Conservation (phyloP, 2,113 vertebrate species). For the Vireo altiloquus region DNA sequence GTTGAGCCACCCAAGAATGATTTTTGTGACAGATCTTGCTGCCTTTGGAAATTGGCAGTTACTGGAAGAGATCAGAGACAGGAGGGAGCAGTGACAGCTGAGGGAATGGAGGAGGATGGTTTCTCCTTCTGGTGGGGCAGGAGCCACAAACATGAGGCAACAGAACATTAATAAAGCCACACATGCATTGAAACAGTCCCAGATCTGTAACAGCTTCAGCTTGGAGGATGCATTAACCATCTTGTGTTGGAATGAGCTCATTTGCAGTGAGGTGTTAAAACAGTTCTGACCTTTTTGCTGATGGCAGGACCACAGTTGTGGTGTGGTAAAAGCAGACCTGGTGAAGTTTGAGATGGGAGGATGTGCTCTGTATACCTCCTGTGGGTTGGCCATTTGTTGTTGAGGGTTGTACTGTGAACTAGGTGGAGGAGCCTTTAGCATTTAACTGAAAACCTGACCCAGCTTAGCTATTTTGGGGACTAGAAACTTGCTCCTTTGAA, state of each 20-base stretch:
- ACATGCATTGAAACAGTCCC: rapidly evolving
- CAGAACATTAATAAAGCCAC: not conserved
- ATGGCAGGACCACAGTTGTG: rapidly evolving
- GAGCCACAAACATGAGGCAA: rapidly evolving
- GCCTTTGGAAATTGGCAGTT: not conserved
- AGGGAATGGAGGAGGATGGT: not conserved
- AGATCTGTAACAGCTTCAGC: too few species aligned
- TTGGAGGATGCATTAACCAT: rapidly evolving
- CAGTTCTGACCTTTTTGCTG: not conserved
- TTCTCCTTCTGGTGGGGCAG: not conserved
- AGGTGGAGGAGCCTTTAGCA: not conserved
- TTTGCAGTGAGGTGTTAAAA: rapidly evolving
- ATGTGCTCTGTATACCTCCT: not conserved
- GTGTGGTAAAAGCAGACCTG: not conserved
- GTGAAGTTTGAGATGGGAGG: not conserved
- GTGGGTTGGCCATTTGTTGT: not conserved
- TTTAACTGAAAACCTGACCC: not conserved
- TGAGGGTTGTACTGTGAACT: not conserved
- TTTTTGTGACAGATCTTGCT: not conserved
- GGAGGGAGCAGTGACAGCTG: not conserved
- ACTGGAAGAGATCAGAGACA: not conserved
- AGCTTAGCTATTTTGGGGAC: not conserved
- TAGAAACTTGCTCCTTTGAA: not conserved
- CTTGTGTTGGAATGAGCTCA: rapidly evolving
- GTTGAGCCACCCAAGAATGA: rapidly evolving